phyloP scores from a whole-genome alignment of 2,888 invertebrate species.

The Drosophila falleni region DNA sequence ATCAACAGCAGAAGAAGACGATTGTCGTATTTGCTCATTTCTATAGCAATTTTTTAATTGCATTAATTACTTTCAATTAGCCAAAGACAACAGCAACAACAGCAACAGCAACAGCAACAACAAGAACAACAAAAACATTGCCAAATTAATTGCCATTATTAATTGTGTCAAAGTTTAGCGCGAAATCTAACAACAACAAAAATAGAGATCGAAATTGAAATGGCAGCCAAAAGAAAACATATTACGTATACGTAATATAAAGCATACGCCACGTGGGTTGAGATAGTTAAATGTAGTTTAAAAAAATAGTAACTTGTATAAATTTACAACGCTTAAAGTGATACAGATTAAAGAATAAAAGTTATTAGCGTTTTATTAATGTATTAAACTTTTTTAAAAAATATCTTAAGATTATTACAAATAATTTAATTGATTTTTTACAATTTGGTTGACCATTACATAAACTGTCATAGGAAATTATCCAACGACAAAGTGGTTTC shows the following conservation, averaged over 20 bases:
- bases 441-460: too few species aligned
- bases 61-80: constrained; percentile 78
- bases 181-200: constrained; percentile 8
- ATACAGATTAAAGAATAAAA: too few species aligned
- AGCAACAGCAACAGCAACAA: constrained; percentile 17
- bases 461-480: too few species aligned
- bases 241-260: constrained; percentile 40
- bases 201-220: neutral
- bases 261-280: constrained; percentile 28
- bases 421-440: too few species aligned
- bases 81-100: constrained; percentile 34
- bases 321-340: too few species aligned
- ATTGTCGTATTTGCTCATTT: constrained; percentile 44
- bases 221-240: neutral
- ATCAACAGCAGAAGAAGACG: constrained; percentile 13
- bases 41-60: constrained; percentile 65
- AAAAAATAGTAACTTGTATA: neutral
- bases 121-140: constrained; percentile 22
- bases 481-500: too few species aligned
- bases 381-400: too few species aligned
- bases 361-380: too few species aligned
- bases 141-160: constrained; percentile 44
- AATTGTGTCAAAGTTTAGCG: constrained; percentile 48
- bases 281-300: neutral
- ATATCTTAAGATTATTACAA: too few species aligned